phyloP scores from a whole-genome alignment of 2,888 invertebrate genomes.

The Schrankia costaestrigalis region DNA sequence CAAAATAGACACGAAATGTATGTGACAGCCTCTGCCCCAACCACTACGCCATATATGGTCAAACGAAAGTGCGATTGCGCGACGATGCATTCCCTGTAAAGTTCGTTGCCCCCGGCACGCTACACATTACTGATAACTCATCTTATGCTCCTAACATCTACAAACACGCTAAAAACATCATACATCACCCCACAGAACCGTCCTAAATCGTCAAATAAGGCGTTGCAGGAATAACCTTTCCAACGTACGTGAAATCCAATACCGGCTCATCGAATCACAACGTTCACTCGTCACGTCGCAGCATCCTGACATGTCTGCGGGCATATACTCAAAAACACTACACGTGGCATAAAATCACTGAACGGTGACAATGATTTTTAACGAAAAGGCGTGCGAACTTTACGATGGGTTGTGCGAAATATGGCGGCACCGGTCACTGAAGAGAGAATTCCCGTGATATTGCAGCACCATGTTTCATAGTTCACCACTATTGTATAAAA shows the following conservation, averaged over 20 bases:
- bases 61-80: slow-evolving; percentile 74
- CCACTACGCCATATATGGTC: slow-evolving; percentile 75
- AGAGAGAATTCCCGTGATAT: slow-evolving; percentile 51
- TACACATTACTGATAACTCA: slow-evolving; percentile 48
- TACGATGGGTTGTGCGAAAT: slow-evolving; percentile 71
- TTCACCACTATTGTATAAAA: slow-evolving; percentile 41
- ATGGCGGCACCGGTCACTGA: slow-evolving; percentile 78
- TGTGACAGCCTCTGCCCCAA: slow-evolving; percentile 52
- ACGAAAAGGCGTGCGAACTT: slow-evolving; percentile 76
- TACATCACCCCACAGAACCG: slow-evolving; percentile 28
- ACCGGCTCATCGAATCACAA: slow-evolving; percentile 48
- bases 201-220: slow-evolving; percentile 68
- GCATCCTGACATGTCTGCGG: slow-evolving; percentile 25
- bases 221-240: slow-evolving; percentile 69
- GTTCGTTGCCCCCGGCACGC: slow-evolving; percentile 69
- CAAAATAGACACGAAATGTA: slow-evolving; percentile 60
- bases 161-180: slow-evolving; percentile 25
- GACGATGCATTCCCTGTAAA: slow-evolving; percentile 61
- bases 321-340: slow-evolving; percentile 52
- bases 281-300: slow-evolving; percentile 32
- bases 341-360: slow-evolving; percentile 79
- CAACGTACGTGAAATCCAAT: slow-evolving; percentile 75
- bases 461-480: slow-evolving; percentile 43
- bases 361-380: slow-evolving; percentile 72
- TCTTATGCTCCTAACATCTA: slow-evolving; percentile 22